Conservation (phyloP, 2,888 invertebrate species). For the Theodoxus fluviatilis region DNA sequence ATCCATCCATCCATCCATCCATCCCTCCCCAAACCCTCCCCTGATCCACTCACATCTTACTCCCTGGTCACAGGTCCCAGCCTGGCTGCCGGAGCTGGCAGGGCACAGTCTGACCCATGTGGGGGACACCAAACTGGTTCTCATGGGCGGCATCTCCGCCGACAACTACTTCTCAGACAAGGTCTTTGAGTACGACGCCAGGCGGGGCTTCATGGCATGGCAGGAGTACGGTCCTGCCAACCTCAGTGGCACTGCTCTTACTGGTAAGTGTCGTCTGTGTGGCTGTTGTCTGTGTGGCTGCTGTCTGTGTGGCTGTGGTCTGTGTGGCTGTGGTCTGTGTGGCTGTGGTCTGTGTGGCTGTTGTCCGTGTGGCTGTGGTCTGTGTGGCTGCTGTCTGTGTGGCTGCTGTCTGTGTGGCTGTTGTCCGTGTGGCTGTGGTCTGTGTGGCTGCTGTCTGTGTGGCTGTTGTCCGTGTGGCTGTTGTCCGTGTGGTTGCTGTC, state of each 20-base stretch:
- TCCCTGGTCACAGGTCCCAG: conserved; percentile 40
- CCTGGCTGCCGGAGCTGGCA: conserved; percentile 74
- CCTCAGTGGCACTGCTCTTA: conserved; percentile 78
- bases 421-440: too few relatives aligned
- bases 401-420: too few relatives aligned
- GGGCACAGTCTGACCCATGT: conserved; percentile 88
- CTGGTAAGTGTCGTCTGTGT: conserved; percentile 68
- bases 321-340: too few relatives aligned
- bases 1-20: too few relatives aligned
- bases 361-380: too few relatives aligned
- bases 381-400: too few relatives aligned
- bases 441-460: too few relatives aligned
- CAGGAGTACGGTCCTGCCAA: conserved; percentile 35
- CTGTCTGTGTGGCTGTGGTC: not conserved
- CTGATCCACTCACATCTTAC: conserved; percentile 26
- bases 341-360: too few relatives aligned
- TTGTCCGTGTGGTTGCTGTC: too few relatives aligned
- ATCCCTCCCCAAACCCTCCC: not conserved
- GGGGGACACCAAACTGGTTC: conserved; percentile 73
- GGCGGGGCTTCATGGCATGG: conserved; percentile 36
- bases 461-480: too few relatives aligned
- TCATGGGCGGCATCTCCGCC: conserved; percentile 83
- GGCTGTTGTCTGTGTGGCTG: not conserved
- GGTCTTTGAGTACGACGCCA: conserved; percentile 71
- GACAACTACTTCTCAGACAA: conserved; percentile 79